A percentile compares a stretch with the other conserved stretches of the same genome.
Evolutionary conservation across 2,888 invertebrate species (phyloP).

Genomic region (Eugnorisma glareosa): DNA sequence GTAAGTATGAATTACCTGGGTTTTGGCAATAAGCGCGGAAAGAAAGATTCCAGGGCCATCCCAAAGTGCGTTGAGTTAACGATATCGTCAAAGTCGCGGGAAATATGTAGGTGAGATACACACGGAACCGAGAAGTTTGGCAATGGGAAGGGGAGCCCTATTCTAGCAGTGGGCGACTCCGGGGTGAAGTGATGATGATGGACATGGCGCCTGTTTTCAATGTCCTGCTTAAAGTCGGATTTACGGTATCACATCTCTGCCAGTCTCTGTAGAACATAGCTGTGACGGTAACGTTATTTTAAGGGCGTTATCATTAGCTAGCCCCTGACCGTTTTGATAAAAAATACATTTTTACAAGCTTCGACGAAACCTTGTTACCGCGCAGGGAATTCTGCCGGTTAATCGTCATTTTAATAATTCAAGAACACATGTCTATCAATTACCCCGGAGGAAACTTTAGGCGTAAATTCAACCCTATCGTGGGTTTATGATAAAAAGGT

Average conservation of each 20-base stretch:
- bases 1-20: neutral
- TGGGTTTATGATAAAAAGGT: constrained; percentile 66
- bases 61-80: neutral
- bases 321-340: constrained; percentile 19
- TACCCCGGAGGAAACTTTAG: constrained; percentile 61
- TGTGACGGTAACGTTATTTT: constrained; percentile 18
- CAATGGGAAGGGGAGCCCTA: neutral
- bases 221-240: neutral
- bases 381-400: constrained; percentile 49
- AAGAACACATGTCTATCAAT: constrained; percentile 64
- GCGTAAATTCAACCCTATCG: constrained; percentile 66
- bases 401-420: constrained; percentile 66
- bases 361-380: constrained; percentile 50
- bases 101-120: neutral
- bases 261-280: neutral
- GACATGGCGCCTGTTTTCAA: neutral
- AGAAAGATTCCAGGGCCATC: neutral
- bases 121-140: neutral
- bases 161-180: too few relatives aligned
- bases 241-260: neutral
- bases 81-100: neutral
- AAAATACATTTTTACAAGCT: constrained; percentile 47
- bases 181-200: neutral
- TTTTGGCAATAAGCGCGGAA: neutral
- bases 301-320: constrained; percentile 32